These are phyloP conservation scores for Nymphalis urticae DNA, from an alignment of 2,888 invertebrate genomes.

Conservation along the genomic window DNA sequence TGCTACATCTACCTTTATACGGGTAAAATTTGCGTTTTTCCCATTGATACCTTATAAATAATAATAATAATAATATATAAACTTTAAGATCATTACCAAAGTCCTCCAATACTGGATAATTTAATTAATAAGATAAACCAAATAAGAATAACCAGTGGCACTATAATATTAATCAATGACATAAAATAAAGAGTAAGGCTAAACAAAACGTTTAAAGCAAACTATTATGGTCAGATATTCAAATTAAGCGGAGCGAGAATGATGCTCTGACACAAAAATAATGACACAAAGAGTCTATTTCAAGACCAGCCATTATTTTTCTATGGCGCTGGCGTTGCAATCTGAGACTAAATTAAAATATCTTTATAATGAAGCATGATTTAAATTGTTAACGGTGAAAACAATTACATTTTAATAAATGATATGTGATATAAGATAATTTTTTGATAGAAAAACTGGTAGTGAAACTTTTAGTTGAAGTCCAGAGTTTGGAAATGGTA, in stretches of 20 bases:
- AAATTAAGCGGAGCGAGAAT: constrained; percentile 25
- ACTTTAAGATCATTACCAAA: too few relatives aligned
- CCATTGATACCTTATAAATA: too few relatives aligned
- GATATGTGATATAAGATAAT: too few relatives aligned
- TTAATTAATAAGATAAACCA: background rate
- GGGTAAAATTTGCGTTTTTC: too few relatives aligned
- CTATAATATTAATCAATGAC: background rate
- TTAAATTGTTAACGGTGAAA: background rate
- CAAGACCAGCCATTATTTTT: constrained; percentile 14
- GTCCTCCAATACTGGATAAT: too few relatives aligned
- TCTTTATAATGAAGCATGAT: background rate
- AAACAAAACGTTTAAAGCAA: constrained; percentile 24
- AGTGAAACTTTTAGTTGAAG: too few relatives aligned
- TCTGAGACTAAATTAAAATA: constrained; percentile 9
- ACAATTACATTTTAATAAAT: background rate
- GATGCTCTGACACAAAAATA: constrained; percentile 21
- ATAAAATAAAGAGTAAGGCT: constrained; percentile 14
- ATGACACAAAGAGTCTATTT: constrained; percentile 22
- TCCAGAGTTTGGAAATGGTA: too few relatives aligned
- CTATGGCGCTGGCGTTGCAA: background rate
- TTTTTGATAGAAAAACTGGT: too few relatives aligned
- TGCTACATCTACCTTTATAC: too few relatives aligned
- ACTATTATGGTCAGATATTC: constrained; percentile 24
- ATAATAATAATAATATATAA: too few relatives aligned
- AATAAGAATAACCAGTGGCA: background rate